Evolutionary conservation across 92 coral and sea anemone genomes (phyloP).

Genomic region (Diadumene lineata): DNA sequence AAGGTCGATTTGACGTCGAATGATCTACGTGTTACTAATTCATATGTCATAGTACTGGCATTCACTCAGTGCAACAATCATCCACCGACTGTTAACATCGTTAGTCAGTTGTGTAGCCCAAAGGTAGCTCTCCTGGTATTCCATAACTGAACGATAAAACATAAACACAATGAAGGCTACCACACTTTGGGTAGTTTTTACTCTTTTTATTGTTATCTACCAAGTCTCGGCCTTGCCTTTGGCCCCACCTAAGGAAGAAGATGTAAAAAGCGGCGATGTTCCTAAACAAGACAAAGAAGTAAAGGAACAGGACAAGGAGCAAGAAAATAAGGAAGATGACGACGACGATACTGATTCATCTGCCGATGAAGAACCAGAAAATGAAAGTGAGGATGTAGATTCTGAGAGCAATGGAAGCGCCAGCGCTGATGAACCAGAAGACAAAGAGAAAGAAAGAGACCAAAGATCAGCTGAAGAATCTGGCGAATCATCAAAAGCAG

Average conservation of each 20-base stretch:
- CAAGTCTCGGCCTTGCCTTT: slow-evolving; percentile 67
- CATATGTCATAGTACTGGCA: slow-evolving; percentile 71
- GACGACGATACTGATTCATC: slow-evolving; percentile 26
- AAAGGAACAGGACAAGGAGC: slow-evolving; percentile 43
- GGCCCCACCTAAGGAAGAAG: slow-evolving; percentile 40
- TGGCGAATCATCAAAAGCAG: slow-evolving; percentile 21
- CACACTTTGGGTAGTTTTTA: slow-evolving; percentile 71
- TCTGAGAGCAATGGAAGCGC: slow-evolving; percentile 17
- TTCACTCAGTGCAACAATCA: slow-evolving; percentile 65
- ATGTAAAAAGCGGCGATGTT: slow-evolving; percentile 45
- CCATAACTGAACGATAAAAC: slow-evolving; percentile 6
- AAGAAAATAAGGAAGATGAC: slow-evolving; percentile 36
- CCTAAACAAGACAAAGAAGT: slow-evolving; percentile 41
- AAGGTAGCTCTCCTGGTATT: slow-evolving; percentile 28
- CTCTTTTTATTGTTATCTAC: slow-evolving; percentile 50
- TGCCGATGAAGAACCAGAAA: slow-evolving; percentile 26
- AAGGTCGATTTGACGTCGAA: slow-evolving; percentile 32
- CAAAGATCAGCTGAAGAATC: slow-evolving; percentile 33
- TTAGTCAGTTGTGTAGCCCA: slow-evolving; percentile 33
- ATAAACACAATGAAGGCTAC: slow-evolving; percentile 64
- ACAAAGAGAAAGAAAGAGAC: slow-evolving; percentile 14
- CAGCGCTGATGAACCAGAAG: slow-evolving; percentile 1
- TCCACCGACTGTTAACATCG: slow-evolving; percentile 14
- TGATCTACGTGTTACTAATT: slow-evolving; percentile 61
- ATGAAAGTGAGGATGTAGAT: slow-evolving; percentile 23